Conservation (phyloP, 2,797 vertebrate genomes). For the Setipinna tenuifilis region DNA sequence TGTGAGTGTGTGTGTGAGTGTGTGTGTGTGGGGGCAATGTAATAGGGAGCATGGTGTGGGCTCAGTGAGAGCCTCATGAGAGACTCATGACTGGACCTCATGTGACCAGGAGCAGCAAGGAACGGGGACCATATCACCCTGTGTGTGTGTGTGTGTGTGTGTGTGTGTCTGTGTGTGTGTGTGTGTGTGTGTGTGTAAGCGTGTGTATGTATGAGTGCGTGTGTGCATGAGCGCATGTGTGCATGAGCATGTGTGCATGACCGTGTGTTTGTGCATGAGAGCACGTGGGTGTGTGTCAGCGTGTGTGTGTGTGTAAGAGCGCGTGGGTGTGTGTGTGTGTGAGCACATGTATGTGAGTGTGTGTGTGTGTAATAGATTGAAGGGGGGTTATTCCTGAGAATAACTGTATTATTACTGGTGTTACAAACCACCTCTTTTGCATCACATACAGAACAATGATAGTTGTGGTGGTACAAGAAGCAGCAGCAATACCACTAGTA, state of each 20-base stretch:
- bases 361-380: no score
- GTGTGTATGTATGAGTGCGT: not conserved
- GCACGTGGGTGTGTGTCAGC: not conserved
- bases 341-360: no score
- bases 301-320: not conserved
- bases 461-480: no score
- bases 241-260: no score
- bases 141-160: not conserved
- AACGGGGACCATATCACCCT: not conserved
- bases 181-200: not conserved
- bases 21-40: not conserved
- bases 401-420: no score
- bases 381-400: no score
- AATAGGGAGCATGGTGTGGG: not conserved
- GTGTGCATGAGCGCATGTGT: not conserved
- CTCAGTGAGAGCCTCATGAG: conserved; percentile 26
- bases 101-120: conserved; percentile 14
- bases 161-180: not conserved
- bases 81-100: conserved; percentile 37
- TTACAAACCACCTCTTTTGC: no score
- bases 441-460: no score
- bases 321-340: not conserved
- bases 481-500: no score
- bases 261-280: not conserved
- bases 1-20: not conserved